Conservation (phyloP, 1,140 invertebrate species). For the Spodoptera litura region DNA sequence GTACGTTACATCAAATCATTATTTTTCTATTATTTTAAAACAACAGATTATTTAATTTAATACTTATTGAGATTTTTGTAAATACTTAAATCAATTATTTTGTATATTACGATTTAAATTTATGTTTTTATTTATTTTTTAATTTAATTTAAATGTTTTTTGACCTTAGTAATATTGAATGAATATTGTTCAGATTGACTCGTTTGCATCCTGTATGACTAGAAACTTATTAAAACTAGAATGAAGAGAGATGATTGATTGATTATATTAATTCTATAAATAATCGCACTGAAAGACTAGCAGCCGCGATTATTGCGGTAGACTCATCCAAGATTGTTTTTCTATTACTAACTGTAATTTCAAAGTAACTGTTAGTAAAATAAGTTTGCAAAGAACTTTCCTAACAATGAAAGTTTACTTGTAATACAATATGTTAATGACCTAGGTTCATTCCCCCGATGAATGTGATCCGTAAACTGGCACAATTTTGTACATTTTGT, state of each 20-base stretch:
- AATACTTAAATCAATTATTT: slow-evolving; percentile 49
- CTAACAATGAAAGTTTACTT: neutral
- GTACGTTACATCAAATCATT: slow-evolving; percentile 9
- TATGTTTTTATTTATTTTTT: slow-evolving; percentile 49
- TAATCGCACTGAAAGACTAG: neutral
- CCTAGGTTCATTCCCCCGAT: slow-evolving; percentile 37
- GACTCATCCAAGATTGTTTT: neutral
- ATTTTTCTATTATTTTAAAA: slow-evolving; percentile 37
- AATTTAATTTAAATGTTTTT: slow-evolving; percentile 22
- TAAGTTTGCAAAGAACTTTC: slow-evolving; percentile 3
- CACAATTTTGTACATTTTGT: slow-evolving; percentile 85
- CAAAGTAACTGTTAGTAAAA: slow-evolving; percentile 1
- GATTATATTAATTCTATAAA: neutral
- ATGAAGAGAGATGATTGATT: neutral
- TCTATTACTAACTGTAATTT: neutral
- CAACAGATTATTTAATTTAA: slow-evolving; percentile 25
- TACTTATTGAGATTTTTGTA: slow-evolving; percentile 49
- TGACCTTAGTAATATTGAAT: slow-evolving; percentile 1
- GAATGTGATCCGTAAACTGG: slow-evolving; percentile 60
- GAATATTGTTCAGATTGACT: slow-evolving; percentile 4
- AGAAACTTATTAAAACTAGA: neutral
- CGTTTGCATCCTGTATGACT: slow-evolving; percentile 11
- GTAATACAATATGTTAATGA: slow-evolving; percentile 35
- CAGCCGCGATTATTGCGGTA: neutral
- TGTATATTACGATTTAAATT: slow-evolving; percentile 49